phyloP scores from a whole-genome alignment of 2,113 vertebrate genomes.

The Crotalus viridis region DNA sequence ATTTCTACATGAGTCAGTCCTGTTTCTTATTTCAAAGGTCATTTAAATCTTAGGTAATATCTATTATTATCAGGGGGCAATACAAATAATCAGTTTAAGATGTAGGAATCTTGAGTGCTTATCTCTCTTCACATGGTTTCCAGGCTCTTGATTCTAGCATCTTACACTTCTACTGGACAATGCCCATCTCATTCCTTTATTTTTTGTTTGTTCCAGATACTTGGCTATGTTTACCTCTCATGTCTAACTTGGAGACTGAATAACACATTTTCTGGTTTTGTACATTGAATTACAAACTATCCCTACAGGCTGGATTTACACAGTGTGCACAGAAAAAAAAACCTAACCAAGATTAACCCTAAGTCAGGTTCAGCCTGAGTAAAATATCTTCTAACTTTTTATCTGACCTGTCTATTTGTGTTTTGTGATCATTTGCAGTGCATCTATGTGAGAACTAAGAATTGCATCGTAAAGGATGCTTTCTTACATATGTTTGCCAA shows the following conservation, averaged over 20 bases:
- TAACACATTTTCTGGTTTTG: not conserved
- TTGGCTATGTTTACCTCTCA: not conserved
- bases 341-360: not conserved
- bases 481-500: not conserved
- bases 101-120: not conserved
- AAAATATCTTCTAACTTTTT: not conserved
- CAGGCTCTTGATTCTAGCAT: not conserved
- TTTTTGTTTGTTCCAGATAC: not conserved
- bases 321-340: not conserved
- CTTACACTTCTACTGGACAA: not conserved
- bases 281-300: not conserved
- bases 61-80: not conserved
- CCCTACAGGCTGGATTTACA: not conserved
- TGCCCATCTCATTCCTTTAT: not conserved
- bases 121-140: not conserved
- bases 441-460: not conserved
- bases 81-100: not conserved
- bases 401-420: not conserved
- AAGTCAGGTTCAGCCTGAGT: not conserved
- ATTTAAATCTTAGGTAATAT: not conserved
- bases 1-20: not conserved
- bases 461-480: not conserved
- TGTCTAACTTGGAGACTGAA: not conserved
- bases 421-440: not conserved
- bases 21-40: not conserved